Base-by-base conservation (phyloP, 2,888 invertebrate species). In the Eremobia ochroleuca region DNA sequence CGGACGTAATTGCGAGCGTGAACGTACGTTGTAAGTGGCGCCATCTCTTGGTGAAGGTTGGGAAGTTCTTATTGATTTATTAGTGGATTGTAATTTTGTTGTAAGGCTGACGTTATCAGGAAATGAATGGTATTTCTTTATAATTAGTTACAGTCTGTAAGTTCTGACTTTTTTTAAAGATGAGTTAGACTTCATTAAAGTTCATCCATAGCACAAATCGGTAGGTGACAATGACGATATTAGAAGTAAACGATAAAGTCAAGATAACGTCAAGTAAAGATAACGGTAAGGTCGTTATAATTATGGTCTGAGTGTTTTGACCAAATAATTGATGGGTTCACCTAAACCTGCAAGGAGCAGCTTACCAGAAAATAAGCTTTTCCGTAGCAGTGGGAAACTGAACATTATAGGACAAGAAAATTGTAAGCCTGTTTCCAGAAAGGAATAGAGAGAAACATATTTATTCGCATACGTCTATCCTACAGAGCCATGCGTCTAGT, bases 1-100 rank as follows among this genome's bases (percentile, higher is more conserved):
- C 93, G 90, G 89, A 88, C 78, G 84, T 87, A 86, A 89, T 89
- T 88, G 85, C 81, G 77, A 85, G 81, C 65, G 83, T 80, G 85
- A 82, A 73, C 76, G 85, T 76, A 46, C 58, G 81, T 40, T 62
- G 67, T 67, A 40, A 21, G 65, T 86, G 78, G 86, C 90, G 92
- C 87, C 92, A 92, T 92, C 92, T 91, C 73, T 89, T 87, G 88
- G 83, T 55, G 25, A 62, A 58, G 31, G 40, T 58, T 58, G 18
- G 37, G 52, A 68, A 83, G 49, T n/a, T 80, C 31, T 59, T 74
- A 82, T 82, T 73, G 80, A 86, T 82, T 75, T 81, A 77, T 79
- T 81, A 70, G 46, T 40, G 6, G 4, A 69, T 78, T 31, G 61
- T 81, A 62, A 65, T 74, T 64, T 81, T 64, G 25, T 28, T 25